Evolutionary conservation across 2,797 vertebrate species (phyloP), one percentile per base, ranked within the genome.

Genomic region (Spinibarbus caldwelli): DNA sequence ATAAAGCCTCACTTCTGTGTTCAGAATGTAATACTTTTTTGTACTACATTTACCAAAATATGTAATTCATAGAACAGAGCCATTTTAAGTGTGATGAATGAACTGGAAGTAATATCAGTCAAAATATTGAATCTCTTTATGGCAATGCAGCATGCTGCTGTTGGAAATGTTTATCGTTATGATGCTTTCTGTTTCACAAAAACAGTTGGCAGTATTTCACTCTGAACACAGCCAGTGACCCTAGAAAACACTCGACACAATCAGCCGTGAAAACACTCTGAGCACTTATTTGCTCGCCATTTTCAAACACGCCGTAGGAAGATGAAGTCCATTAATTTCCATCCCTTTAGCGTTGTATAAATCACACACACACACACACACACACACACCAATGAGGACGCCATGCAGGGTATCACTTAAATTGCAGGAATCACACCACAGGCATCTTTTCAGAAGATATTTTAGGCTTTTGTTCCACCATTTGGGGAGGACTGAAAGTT

Each of bases 401-500:
- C 85, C 5, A 57, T 21, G 43, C 17, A 21, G 45, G 52, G 23
- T 29, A 59, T 43, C 36, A 47, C 79, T 82, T 45, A 57, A 82
- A 68, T 26, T 47, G 29, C 59, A 19, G 21, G 49, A 78, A 71
- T 78, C 62, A 19, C 71, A 78, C 31, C 73, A 70, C 19, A 47
- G 49, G 79, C 66, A 57, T 70, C 52, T 8, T 78, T 76, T 67
- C 19, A 17, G 4, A 26, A 66, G 4, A 54, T 64, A 57, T 79
- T 43, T 31, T 41, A 72, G 38, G 57, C 72, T 82, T 85, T 86
- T 86, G 66, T 86, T 64, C 72, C 41, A 52, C 23, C 54, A 17
- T 78, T 78, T 71, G 75, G 66, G n/a, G 64, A 54, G 71, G 75
- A 72, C 72, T 78, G 36, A 21, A 78, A 83, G 73, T 86, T 83